Evolutionary conservation across 2,888 invertebrate species (phyloP).

Genomic region (Cetonia aurata): DNA sequence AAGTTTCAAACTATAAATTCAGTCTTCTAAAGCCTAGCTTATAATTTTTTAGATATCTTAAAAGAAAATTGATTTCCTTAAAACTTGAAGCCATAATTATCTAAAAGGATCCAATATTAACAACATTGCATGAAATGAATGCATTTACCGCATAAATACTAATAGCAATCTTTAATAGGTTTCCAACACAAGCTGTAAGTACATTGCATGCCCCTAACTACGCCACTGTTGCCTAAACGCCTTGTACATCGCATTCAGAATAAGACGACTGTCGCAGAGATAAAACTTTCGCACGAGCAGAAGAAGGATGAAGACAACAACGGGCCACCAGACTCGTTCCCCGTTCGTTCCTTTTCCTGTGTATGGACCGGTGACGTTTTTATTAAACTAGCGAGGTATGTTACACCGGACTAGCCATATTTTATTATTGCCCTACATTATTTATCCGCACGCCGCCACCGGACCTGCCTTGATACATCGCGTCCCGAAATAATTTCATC

Average conservation of each 20-base stretch:
- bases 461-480: slow-evolving; percentile 56
- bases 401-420: slow-evolving; percentile 58
- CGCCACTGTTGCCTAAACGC: slow-evolving; percentile 1
- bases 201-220: background rate
- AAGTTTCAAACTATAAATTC: no score
- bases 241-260: slow-evolving; percentile 3
- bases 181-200: no score
- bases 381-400: slow-evolving; percentile 63
- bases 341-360: background rate
- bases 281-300: background rate
- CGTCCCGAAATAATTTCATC: slow-evolving; percentile 42
- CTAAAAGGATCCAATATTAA: no score
- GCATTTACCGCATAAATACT: no score
- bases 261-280: background rate
- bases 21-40: no score
- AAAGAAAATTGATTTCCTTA: no score
- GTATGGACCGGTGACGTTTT: slow-evolving; percentile 59
- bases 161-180: no score
- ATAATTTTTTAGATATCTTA: no score
- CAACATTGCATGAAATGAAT: no score
- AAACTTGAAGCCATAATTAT: no score
- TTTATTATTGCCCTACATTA: slow-evolving; percentile 66
- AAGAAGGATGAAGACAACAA: slow-evolving; percentile 8
- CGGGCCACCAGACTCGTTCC: background rate
- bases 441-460: slow-evolving; percentile 59